Percentiles rank a stretch among this genome's conserved stretches.
Conservation (phyloP, 2,797 vertebrate genomes). For the Sylvilagus floridanus region DNA sequence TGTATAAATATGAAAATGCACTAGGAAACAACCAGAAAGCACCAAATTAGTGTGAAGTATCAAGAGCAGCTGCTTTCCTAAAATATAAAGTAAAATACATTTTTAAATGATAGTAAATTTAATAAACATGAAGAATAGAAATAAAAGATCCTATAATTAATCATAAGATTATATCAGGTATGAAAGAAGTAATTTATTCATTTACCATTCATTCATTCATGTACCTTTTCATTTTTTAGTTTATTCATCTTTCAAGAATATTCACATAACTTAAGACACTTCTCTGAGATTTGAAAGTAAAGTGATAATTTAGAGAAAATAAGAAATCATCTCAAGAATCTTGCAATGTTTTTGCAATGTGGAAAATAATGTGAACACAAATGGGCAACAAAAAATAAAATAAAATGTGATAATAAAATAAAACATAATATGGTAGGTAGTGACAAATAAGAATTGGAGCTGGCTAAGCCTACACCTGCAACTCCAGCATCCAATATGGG, state of each 20-base stretch:
- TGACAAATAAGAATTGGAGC: neutral
- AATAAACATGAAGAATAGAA: neutral
- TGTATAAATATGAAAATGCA: neutral
- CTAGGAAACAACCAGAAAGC: neutral
- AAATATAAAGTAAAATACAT: neutral
- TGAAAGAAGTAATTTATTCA: neutral
- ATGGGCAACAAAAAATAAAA: neutral
- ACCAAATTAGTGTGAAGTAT: neutral
- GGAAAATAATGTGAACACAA: neutral
- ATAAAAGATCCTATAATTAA: neutral
- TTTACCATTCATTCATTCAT: neutral
- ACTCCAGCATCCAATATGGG: too few species aligned
- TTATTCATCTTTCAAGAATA: neutral
- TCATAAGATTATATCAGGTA: neutral
- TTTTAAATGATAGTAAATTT: neutral
- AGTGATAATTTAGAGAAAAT: neutral
- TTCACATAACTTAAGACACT: neutral
- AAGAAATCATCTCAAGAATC: neutral
- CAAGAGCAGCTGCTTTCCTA: neutral
- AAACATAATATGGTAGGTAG: neutral
- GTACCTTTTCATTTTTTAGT: neutral
- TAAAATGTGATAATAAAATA: neutral
- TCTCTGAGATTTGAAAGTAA: neutral
- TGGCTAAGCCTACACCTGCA: too few species aligned
- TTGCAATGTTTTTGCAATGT: neutral